Evolutionary conservation across 2,888 invertebrate genomes (phyloP).

Genomic region (Busseola fusca): DNA sequence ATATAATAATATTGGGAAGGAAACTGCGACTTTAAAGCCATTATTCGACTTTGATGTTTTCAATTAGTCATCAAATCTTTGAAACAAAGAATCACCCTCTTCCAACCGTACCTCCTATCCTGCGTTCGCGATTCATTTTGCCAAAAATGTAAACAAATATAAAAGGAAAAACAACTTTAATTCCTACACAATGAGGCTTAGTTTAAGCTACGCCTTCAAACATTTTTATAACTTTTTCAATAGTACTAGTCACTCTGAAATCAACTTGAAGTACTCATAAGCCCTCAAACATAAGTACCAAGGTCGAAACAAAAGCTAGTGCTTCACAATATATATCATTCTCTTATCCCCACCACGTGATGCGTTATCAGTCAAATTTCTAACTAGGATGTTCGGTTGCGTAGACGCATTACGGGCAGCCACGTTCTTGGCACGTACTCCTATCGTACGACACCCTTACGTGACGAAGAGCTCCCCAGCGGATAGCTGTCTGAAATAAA

Average conservation of each 20-base stretch:
- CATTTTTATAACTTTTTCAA: no score
- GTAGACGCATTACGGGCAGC: slow-evolving; percentile 65
- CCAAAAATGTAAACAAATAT: no score
- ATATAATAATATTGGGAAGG: background rate
- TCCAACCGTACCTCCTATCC: no score
- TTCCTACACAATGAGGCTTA: no score
- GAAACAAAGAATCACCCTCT: background rate
- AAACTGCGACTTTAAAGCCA: background rate
- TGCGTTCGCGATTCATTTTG: no score
- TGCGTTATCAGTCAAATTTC: slow-evolving; percentile 64
- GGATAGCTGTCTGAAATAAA: slow-evolving; percentile 69
- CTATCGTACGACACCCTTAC: slow-evolving; percentile 67
- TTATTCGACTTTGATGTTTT: background rate
- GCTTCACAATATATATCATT: slow-evolving; percentile 35
- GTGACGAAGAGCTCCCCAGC: slow-evolving; percentile 71
- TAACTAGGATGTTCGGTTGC: slow-evolving; percentile 59
- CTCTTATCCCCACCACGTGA: slow-evolving; percentile 25
- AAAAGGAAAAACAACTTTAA: no score
- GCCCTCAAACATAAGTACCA: slow-evolving; percentile 25
- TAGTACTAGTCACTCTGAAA: no score
- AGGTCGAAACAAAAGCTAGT: slow-evolving; percentile 32
- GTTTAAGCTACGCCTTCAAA: no score
- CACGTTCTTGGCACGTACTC: slow-evolving; percentile 62
- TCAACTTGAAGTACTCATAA: background rate
- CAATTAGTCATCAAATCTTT: slow-evolving; percentile 5